These are phyloP conservation scores for Podabrus alpinus DNA, from an alignment of 2,888 invertebrate species.

Conservation along the genomic window DNA sequence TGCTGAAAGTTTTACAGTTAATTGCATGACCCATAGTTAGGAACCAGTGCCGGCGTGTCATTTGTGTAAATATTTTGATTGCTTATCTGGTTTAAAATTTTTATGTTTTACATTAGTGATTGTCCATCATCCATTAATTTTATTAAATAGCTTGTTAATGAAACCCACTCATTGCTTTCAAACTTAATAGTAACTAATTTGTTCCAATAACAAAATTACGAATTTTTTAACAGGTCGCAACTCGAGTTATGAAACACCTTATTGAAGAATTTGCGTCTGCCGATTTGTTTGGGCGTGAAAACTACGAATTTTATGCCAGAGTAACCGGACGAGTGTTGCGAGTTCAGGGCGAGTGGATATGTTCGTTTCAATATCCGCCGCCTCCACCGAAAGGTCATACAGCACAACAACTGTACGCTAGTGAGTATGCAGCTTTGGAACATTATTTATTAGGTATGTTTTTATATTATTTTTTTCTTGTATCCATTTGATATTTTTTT, in stretches of 20 bases:
- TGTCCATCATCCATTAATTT: neutral
- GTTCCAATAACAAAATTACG: neutral
- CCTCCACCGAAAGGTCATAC: constrained; percentile 67
- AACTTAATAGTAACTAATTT: neutral
- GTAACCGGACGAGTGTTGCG: constrained; percentile 91
- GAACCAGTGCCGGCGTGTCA: neutral
- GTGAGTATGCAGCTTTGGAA: constrained; percentile 59
- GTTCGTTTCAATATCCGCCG: constrained; percentile 89
- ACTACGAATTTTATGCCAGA: constrained; percentile 94
- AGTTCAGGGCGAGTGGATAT: constrained; percentile 94
- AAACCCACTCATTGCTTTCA: constrained; percentile 2
- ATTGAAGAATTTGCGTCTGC: constrained; percentile 97
- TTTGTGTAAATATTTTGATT: neutral
- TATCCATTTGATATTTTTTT: neutral
- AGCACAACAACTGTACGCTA: constrained; percentile 68
- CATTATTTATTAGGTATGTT: constrained; percentile 53
- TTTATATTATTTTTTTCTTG: constrained; percentile 4
- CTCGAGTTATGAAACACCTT: constrained; percentile 93
- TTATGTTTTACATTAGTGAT: neutral
- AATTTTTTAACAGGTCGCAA: constrained; percentile 73
- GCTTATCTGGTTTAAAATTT: neutral
- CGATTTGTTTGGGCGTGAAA: constrained; percentile 91
- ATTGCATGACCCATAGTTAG: neutral
- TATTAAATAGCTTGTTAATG: neutral
- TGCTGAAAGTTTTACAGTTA: neutral